Evolutionary conservation across 2,888 invertebrate genomes (phyloP).

Genomic region (Ethmia dodecea): DNA sequence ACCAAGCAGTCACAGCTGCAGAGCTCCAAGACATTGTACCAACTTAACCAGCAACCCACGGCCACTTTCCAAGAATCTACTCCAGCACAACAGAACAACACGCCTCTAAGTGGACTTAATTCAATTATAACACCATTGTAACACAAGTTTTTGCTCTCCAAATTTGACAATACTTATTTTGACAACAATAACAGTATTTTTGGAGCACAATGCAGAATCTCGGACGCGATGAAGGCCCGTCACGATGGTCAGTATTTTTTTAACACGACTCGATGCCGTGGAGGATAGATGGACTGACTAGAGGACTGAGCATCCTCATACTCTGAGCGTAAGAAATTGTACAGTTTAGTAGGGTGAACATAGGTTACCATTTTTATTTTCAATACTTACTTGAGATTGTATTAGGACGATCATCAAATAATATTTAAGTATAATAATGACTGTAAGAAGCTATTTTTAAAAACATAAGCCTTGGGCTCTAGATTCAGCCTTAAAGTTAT

Average conservation of each 20-base stretch:
- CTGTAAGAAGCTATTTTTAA: too few species aligned
- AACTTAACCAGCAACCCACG: not conserved
- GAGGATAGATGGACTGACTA: too few species aligned
- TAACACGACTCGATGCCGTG: too few species aligned
- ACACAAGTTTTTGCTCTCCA: conserved; percentile 48
- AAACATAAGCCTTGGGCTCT: too few species aligned
- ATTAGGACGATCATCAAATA: too few species aligned
- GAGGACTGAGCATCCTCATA: too few species aligned
- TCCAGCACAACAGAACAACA: conserved; percentile 26
- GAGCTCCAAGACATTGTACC: not conserved
- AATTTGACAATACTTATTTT: conserved; percentile 66
- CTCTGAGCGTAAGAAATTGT: too few species aligned
- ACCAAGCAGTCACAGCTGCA: not conserved
- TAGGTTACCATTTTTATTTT: too few species aligned
- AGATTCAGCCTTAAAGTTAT: too few species aligned
- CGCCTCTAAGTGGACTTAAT: conserved; percentile 48
- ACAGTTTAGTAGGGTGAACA: too few species aligned
- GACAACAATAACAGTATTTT: conserved; percentile 71
- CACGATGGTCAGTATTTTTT: conserved; percentile 42
- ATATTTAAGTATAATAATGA: too few species aligned
- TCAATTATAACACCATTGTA: conserved; percentile 64
- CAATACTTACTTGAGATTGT: too few species aligned
- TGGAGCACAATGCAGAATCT: conserved; percentile 31
- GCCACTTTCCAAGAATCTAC: conserved; percentile 32
- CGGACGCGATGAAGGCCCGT: conserved; percentile 33